Base-by-base conservation (phyloP, 2,888 invertebrate genomes). In the Hypolimnas misippus region DNA sequence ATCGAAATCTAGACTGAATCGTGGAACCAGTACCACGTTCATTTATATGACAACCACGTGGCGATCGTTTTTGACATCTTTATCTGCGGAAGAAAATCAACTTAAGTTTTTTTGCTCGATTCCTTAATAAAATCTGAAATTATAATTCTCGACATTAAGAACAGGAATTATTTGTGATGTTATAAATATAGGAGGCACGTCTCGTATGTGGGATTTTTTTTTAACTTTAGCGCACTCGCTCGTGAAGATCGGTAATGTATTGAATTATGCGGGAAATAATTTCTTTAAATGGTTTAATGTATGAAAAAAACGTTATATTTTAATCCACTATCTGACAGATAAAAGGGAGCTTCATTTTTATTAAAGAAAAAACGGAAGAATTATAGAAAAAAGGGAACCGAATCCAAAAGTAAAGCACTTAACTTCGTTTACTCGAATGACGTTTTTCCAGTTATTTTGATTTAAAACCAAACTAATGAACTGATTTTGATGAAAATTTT, bases 71-170 rank as follows among this genome's bases (percentile, higher is more conserved):
- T 67, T 68, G 73, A 72, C 72, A 62, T 66, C 72, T 73, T 73
- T 72, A 73, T 73, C 72, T 62, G 59, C 63, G 66, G 64, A 70
- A 70, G 65, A 70, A 70, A 67, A 71, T 68, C 69, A 67, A 66
- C 64, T 63, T 54, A 51, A 38, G 51, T 63, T 25, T 70, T 70
- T 70, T 72, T 73, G 63, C 55, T 44, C 52, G 54, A 62, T 51
- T 64, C 61, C 50, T 69, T 69, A 65, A 68, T 71, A 70, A 67
- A 67, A 72, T 73, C 70, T 73, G 57, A 70, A 73, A 73, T 73
- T 72, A 63, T 71, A 68, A 70, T 68, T 65, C 42, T 35, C 14
- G 33, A 16, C 56, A 40, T 52, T 60, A 57, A 52, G 51, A 62
- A 60, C 55, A 33, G 62, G 62, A 65, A 54, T 65, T 52, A 50